These are phyloP conservation scores for Flabesymbios commensalis DNA, from an alignment of 2,888 invertebrate species.

Conservation along the genomic window DNA sequence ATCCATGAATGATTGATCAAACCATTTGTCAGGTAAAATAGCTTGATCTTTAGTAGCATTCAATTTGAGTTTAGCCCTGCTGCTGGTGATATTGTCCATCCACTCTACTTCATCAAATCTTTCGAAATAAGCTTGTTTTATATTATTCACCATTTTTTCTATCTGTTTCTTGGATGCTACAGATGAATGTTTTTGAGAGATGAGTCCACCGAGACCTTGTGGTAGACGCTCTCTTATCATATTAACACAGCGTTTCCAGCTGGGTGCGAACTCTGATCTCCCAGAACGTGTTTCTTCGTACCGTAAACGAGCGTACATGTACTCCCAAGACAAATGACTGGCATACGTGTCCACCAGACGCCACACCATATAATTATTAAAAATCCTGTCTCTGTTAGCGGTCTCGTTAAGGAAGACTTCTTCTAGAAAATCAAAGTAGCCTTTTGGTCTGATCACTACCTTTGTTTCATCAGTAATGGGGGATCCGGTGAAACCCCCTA, in stretches of 20 bases:
- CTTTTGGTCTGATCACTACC: constrained; percentile 64
- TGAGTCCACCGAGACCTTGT: too few species aligned
- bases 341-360: constrained; percentile 65
- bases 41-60: too few species aligned
- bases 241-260: constrained; percentile 12
- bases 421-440: constrained; percentile 61
- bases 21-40: too few species aligned
- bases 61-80: constrained; percentile 46
- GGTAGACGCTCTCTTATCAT: constrained; percentile 1
- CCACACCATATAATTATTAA: constrained; percentile 70
- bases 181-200: too few species aligned
- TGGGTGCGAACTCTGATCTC: not conserved
- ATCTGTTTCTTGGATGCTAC: too few species aligned
- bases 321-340: constrained; percentile 66
- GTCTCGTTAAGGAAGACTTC: constrained; percentile 25
- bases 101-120: constrained; percentile 33
- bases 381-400: constrained; percentile 53
- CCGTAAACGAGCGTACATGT: constrained; percentile 33
- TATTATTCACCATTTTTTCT: constrained; percentile 38
- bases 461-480: constrained; percentile 65
- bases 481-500: too few species aligned
- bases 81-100: constrained; percentile 45
- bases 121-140: constrained; percentile 8
- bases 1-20: too few species aligned
- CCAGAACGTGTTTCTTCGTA: constrained; percentile 2